phyloP scores from a whole-genome alignment of 30 jellyfish, hydroid and myxozoan genomes.

The Pseudorhiza aurosa region DNA sequence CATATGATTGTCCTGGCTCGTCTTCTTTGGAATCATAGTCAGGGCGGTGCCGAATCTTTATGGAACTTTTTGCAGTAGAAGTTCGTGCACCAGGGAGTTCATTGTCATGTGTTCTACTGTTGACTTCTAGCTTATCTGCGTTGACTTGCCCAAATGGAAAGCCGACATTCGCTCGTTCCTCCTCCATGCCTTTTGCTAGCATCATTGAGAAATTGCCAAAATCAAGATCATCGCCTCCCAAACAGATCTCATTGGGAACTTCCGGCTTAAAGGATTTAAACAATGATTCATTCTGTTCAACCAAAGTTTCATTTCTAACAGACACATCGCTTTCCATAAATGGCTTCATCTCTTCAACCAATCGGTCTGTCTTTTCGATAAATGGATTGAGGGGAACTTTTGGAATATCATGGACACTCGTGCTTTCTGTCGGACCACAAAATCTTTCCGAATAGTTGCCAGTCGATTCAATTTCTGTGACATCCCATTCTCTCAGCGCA shows the following conservation, averaged over 20 bases:
- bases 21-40: too few species aligned
- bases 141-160: background rate
- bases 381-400: background rate
- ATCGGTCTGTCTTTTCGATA: too few species aligned
- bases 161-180: background rate
- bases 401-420: background rate
- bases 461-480: conserved; percentile 19
- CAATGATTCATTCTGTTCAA: background rate
- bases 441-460: background rate
- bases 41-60: too few species aligned
- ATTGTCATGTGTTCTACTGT: too few species aligned
- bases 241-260: background rate
- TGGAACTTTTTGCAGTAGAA: too few species aligned
- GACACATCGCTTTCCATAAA: background rate
- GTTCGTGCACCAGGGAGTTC: too few species aligned
- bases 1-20: background rate
- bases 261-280: background rate
- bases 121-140: too few species aligned
- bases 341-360: background rate
- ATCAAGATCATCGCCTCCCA: background rate
- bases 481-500: conserved; percentile 24
- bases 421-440: background rate
- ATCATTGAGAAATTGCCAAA: background rate
- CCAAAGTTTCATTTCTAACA: background rate
- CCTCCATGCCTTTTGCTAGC: background rate